A percentile compares a stretch with the other conserved stretches of the same genome.
Evolutionary conservation across 2,113 vertebrate genomes (phyloP).

Genomic region (Grallaria varia): DNA sequence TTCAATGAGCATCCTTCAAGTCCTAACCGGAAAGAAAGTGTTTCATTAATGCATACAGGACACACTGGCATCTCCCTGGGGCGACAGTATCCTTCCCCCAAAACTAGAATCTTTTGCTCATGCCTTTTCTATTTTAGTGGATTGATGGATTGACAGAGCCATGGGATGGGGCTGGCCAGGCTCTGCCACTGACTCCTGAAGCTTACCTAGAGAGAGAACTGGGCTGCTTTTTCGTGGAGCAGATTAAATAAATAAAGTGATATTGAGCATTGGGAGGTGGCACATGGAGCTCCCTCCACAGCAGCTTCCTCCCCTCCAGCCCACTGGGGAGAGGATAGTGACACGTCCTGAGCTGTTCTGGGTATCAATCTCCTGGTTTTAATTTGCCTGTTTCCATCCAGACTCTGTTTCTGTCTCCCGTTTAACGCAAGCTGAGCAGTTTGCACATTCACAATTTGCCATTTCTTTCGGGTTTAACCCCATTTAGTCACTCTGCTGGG

Average conservation of each 20-base stretch:
- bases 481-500: not conserved
- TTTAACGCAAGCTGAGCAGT: not conserved
- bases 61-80: not conserved
- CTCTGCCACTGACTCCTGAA: not conserved
- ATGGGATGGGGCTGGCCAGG: not conserved
- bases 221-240: not conserved
- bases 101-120: slow-evolving; percentile 9
- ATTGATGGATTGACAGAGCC: not conserved
- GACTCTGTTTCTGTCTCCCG: not conserved
- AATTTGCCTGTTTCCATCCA: not conserved
- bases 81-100: not conserved
- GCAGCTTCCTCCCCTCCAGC: not conserved
- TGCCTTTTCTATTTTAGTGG: not conserved
- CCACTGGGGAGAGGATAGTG: rapidly evolving
- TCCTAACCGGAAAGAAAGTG: slow-evolving; percentile 40
- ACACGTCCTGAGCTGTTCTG: not conserved
- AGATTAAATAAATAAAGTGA: not conserved
- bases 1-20: slow-evolving; percentile 66
- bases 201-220: not conserved
- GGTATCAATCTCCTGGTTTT: not conserved
- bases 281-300: rapidly evolving
- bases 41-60: slow-evolving; percentile 55
- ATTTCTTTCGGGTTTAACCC: not conserved
- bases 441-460: not conserved
- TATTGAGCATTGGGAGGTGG: not conserved